Base-by-base conservation (phyloP, 2,797 vertebrate genomes). In the Micrastur ruficollis region DNA sequence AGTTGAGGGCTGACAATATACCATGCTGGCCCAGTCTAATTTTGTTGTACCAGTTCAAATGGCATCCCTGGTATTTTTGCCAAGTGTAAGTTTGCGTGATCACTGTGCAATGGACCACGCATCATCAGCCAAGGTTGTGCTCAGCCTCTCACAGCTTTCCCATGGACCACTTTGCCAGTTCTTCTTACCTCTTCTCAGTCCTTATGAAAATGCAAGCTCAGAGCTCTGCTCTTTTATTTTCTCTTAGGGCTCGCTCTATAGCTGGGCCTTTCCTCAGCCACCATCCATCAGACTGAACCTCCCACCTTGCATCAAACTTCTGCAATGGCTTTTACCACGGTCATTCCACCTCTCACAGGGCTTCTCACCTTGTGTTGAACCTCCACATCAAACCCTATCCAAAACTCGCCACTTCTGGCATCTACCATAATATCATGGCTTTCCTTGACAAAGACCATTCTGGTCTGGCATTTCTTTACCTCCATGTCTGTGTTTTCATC, bases 61-160 rank as follows among this genome's bases (percentile, higher is more conserved):
- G 42, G 53, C 66, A 56, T 13, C 53, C 26, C 29, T 31, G 40
- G 8, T 27, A 9, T 17, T 50, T 50, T 19, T 49, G 65, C 36
- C n/a, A 31, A n/a, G 62, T 0, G 8, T 10, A 23, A 12, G 44
- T n/a, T 46, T 31, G 81, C 22, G 36, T 25, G n/a, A 26, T 16
- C 46, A 9, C 56, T 5, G 29, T 16, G 42, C 27, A 44, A 40
- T 2, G 27, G 59, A 20, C 14, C 52, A 9, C 0, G 0, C 29
- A 10, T 14, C 3, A 0, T 4, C 50, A 25, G 46, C 67, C 66
- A 44, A 31, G 26, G 40, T 6, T 53, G 32, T 14, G 38, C 61
- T 53, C 72, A 68, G 53, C 46, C 70, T 50, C 84, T 58, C 44
- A 52, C 55, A 29, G 4, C 53, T 9, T 56, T 29, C 26, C 62